These are phyloP conservation scores for Onychomys leucogaster DNA, from an alignment of 2,797 vertebrate species.

Conservation along the genomic window DNA sequence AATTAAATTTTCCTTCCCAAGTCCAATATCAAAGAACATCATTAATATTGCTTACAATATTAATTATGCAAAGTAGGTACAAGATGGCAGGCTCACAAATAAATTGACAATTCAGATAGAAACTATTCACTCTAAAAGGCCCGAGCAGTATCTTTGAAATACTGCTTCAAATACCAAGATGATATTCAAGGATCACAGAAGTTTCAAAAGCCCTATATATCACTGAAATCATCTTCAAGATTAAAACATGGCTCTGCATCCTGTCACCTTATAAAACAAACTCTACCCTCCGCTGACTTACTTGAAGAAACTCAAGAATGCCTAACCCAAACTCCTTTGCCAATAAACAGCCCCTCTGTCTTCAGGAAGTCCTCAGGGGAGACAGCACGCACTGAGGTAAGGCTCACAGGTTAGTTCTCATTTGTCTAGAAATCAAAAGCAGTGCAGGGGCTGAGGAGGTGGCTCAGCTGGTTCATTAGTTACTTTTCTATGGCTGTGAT, in stretches of 20 bases:
- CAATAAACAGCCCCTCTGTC: background rate
- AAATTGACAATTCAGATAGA: slow-evolving; percentile 65
- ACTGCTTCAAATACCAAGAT: background rate
- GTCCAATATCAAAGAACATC: slow-evolving; percentile 69
- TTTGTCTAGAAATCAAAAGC: background rate
- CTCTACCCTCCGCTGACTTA: background rate
- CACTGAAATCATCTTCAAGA: slow-evolving; percentile 42
- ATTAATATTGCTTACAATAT: slow-evolving; percentile 65
- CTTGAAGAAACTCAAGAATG: slow-evolving; percentile 23
- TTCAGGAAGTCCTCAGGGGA: background rate
- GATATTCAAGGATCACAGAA: background rate
- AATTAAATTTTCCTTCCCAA: slow-evolving; percentile 75
- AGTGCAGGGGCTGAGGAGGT: background rate
- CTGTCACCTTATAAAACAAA: slow-evolving; percentile 22
- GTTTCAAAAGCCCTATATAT: slow-evolving; percentile 16
- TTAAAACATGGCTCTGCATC: slow-evolving; percentile 47
- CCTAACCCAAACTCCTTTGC: background rate
- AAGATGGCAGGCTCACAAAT: slow-evolving; percentile 60
- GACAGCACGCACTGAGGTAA: background rate
- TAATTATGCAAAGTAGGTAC: slow-evolving; percentile 73
- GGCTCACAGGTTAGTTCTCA: background rate
- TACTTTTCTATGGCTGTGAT: background rate
- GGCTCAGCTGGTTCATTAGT: background rate
- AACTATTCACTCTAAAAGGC: slow-evolving; percentile 43
- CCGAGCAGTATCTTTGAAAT: slow-evolving; percentile 37